Evolutionary conservation across 2,797 vertebrate species (phyloP), one percentile per base, ranked within the genome.

Genomic region (Hippopotamyrus pictus): DNA sequence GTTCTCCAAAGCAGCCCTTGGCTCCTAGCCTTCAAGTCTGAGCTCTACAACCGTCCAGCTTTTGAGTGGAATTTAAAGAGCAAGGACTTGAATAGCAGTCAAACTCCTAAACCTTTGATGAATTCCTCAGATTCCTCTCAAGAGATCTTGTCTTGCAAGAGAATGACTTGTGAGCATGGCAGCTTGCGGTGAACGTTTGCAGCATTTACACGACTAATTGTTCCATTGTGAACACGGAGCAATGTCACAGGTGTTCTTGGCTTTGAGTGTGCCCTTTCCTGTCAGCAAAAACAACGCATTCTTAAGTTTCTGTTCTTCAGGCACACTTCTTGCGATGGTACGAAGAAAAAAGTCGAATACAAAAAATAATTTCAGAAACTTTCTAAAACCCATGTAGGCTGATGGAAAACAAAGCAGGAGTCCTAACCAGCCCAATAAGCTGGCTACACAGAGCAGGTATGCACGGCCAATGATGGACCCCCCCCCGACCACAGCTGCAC

Each of bases 1-100:
- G 91, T 89, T 91, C 89, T 46, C 90, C 73, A 89, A 53, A 87
- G 53, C 53, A 87, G 51, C 54, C 46, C 69, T 73, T 73, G 41
- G 76, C 76, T 73, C 69, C 29, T 37, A 46, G 41, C 76, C 41
- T 82, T 44, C 41, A 82, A 73, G 29, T 41, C 33, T 37, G 17
- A 82, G 76, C 41, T 82, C 17, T n/a, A 46, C 76, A 82, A 82
- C 76, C 33, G 41, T 82, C 76, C 76, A 11, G 41, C 76, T 46
- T 82, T 46, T n/a, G 76, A 82, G 76, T 4, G 17, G 41, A 82
- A 82, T 82, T 41, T 82, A 44, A 82, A 82, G 76, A 44, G 37
- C 37, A 82, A 82, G 76, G 41, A 82, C 76, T 82, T 41, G 17
- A 79, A 41, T n/a, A 46, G 41, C 76, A 79, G 76, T 46, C 41